Evolutionary conservation across 2,797 vertebrate genomes (phyloP).

Genomic region (Gila robusta): DNA sequence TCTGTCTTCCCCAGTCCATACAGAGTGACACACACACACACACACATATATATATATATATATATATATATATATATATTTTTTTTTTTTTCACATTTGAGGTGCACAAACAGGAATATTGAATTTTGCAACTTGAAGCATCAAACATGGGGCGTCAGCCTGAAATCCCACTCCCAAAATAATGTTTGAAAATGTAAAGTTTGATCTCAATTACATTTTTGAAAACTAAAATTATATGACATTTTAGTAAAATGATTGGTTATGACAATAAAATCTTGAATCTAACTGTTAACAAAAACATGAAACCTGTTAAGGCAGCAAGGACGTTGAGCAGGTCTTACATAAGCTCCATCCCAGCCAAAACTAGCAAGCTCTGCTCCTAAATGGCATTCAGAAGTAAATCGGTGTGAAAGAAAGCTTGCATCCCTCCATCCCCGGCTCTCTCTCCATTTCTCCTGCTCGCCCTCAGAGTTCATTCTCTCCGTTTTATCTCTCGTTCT

Average conservation of each 20-base stretch:
- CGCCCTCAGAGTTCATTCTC: slow-evolving; percentile 40
- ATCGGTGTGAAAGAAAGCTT: slow-evolving; percentile 41
- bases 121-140: not conserved
- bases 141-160: no score
- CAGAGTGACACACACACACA: not conserved
- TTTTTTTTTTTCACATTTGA: not conserved
- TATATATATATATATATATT: no score
- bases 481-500: slow-evolving; percentile 29
- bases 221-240: not conserved
- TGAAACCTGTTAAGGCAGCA: not conserved
- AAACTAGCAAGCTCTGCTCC: slow-evolving; percentile 30
- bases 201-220: not conserved
- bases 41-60: no score
- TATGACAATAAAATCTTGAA: not conserved
- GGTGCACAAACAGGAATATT: not conserved
- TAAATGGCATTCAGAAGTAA: slow-evolving; percentile 38
- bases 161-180: not conserved
- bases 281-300: no score
- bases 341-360: slow-evolving; percentile 14
- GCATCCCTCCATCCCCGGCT: slow-evolving; percentile 18
- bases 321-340: slow-evolving; percentile 20
- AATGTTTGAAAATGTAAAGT: not conserved
- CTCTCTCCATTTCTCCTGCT: slow-evolving; percentile 33
- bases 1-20: not conserved
- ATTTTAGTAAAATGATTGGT: not conserved